Percentiles rank a stretch among this genome's conserved stretches.
These are phyloP conservation scores for Drosophila kurseongensis DNA, from an alignment of 1,140 invertebrate genomes.

Conservation along the genomic window DNA sequence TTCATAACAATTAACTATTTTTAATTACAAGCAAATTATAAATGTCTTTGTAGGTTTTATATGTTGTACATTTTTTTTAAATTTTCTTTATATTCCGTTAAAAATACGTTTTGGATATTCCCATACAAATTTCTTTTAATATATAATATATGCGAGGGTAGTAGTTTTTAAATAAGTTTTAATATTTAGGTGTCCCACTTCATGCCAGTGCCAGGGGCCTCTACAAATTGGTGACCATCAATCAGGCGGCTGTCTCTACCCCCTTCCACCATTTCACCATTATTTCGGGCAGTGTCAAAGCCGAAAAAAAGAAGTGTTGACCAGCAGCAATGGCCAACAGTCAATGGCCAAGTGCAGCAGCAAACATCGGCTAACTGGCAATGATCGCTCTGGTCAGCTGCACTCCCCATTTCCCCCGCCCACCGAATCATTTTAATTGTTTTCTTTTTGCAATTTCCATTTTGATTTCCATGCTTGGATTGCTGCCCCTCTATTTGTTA, in stretches of 20 bases:
- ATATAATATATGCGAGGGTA: background rate
- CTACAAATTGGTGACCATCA: slow-evolving; percentile 59
- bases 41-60: too few species aligned
- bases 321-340: slow-evolving; percentile 17
- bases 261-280: background rate
- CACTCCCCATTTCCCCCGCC: slow-evolving; percentile 16
- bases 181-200: slow-evolving; percentile 7
- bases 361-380: slow-evolving; percentile 40
- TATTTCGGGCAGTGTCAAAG: slow-evolving; percentile 60
- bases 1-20: too few species aligned
- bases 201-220: slow-evolving; percentile 15
- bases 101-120: too few species aligned
- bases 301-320: slow-evolving; percentile 42
- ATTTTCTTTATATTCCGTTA: too few species aligned
- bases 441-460: slow-evolving; percentile 60
- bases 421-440: slow-evolving; percentile 42
- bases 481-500: slow-evolving; percentile 51
- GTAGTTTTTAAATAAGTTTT: background rate
- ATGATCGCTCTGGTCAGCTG: slow-evolving; percentile 70
- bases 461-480: slow-evolving; percentile 70
- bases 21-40: too few species aligned
- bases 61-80: too few species aligned
- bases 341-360: slow-evolving; percentile 60
- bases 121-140: too few species aligned
- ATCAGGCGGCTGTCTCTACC: slow-evolving; percentile 45